Base-by-base conservation (phyloP, 2,888 invertebrate species). In the Slavum lentiscoides region DNA sequence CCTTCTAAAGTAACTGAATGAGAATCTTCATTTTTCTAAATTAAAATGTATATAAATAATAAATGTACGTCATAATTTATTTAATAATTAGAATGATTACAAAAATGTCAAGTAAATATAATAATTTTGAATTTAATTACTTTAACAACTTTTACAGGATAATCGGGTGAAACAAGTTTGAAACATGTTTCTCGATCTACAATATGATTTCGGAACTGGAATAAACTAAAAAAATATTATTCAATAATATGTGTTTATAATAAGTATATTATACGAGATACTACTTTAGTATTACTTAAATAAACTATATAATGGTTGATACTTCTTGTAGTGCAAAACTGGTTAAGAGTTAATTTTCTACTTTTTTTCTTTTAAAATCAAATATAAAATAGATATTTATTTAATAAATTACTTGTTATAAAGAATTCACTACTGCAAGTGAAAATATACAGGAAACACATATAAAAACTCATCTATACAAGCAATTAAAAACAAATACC, bases 171-270 rank as follows among this genome's bases (percentile, higher is more conserved):
- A 67, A 97, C 91, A 84, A 97, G 89, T 85, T 92, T 91, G 86
- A 90, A 92, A 87, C 96, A 97, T 84, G 90, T 89, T 84, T 94
- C 92, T 84, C 97, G 90, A 85, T 93, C 91, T 1, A 95, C 93
- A 73, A 97, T 91, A 74, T 94, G 88, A 90, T 95, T 95, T 83
- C 96, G 89, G 87, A 97, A 96, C 86, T 94, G 92, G 88, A 97
- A 95, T 87, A 98, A 90, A 88, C 96, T 96, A 88, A 84, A 91
- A 90, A 1, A 64, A 37, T 39, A 55, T 37, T 37, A 39, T 8
- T 55, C n/a, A 66, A 13, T 82, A 61, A 53, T 15, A 53, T 53
- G 15, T 53, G 6, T 53, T 13, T 9, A 17, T 53, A 53, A 43
- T 43, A 43, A 43, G 43, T 43, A 9, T 30, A 30, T 30, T 30